Conservation (phyloP, 1,140 invertebrate species). For the Metopolophium dirhodum region DNA sequence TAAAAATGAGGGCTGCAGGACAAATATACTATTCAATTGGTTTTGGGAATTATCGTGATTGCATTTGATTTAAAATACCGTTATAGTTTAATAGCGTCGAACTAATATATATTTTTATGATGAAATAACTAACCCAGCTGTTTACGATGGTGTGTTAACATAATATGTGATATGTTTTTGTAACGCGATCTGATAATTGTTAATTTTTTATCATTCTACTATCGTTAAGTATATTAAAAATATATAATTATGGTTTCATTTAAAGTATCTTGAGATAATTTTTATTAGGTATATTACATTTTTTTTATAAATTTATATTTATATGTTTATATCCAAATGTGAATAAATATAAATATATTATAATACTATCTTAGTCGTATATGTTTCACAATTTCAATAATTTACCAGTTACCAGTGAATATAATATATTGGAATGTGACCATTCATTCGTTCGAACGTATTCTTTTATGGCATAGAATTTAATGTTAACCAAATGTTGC, state of each 20-base stretch:
- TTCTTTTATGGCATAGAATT: not conserved
- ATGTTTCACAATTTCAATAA: not conserved
- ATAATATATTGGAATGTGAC: not conserved
- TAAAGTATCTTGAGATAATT: not conserved
- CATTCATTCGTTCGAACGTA: not conserved
- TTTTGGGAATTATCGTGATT: not conserved
- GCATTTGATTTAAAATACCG: not conserved
- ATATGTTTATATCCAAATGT: not conserved
- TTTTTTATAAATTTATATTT: not conserved
- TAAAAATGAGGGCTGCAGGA: not conserved
- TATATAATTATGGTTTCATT: not conserved
- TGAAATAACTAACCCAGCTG: not conserved
- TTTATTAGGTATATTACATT: not conserved
- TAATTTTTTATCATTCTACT: not conserved
- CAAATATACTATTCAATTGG: not conserved
- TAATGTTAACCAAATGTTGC: not conserved
- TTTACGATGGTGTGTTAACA: not conserved
- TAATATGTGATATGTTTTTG: not conserved
- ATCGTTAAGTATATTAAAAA: not conserved
- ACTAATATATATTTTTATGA: conserved; percentile 8
- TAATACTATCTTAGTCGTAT: not conserved
- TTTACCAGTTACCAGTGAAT: not conserved
- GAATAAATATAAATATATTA: not conserved
- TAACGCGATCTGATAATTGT: conserved; percentile 30
- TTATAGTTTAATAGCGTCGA: not conserved